Evolutionary conservation across 2,113 vertebrate species (phyloP), one percentile per base, ranked within the genome.

Genomic region (Gobio gobio): DNA sequence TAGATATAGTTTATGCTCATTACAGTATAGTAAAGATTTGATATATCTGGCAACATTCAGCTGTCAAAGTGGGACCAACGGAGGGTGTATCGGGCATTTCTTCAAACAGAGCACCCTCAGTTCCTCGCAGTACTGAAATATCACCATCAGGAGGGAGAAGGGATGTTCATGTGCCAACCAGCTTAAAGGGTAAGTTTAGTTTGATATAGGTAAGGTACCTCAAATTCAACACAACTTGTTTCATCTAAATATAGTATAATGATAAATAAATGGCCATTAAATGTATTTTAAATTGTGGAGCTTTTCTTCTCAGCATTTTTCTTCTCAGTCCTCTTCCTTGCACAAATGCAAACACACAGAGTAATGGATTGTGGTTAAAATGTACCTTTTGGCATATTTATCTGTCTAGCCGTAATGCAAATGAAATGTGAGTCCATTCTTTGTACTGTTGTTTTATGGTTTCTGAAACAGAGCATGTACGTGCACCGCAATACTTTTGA

Each of bases 21-120:
- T 58, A 64, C 33, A 12, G 4, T 26, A 79, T 29, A 47, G 4
- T 47, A 79, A 80, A 64, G 6, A 18, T 61, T 10, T 61, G 7
- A 63, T 45, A 45, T 45, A 63, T 79, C 40, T 80, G n/a, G 58
- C 43, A 81, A 68, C 10, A n/a, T 72, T 72, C 13, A 83, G 81
- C 64, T 83, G 47, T 24, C 18, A 70, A 14, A 56, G 64, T 58
- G 49, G 81, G 64, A 43, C 64, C 72, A 72, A 51, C 13, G 18
- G 33, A 40, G 26, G 49, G 47, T 58, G n/a, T 8, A 29, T 66
- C 36, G 16, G 45, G 26, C 43, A 29, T 20, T 47, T 16, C 47
- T 45, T 70, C 81, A 73, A 72, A 72, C 20, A 51, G 13, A 49
- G 49, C 10, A 0, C 81, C 66, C 14, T 83, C 51, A 83, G 45